phyloP scores from a whole-genome alignment of 2,797 vertebrate species.

The Ataeniobius toweri region DNA sequence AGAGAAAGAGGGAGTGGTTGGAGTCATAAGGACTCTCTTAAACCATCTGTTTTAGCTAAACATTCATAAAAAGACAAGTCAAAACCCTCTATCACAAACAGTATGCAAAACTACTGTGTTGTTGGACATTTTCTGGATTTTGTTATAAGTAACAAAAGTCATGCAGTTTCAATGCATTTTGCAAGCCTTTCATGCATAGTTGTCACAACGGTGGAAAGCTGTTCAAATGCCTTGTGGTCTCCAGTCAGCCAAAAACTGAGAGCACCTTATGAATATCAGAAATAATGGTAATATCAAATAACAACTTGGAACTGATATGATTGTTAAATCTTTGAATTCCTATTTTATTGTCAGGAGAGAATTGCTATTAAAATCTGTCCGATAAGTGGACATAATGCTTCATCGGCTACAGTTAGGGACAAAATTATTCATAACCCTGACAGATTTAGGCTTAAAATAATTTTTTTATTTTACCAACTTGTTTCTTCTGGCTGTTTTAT shows the following conservation, averaged over 20 bases:
- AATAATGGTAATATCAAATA: background rate
- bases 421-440: background rate
- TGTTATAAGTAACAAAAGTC: background rate
- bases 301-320: background rate
- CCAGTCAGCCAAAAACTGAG: background rate
- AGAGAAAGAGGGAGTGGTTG: background rate
- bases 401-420: background rate
- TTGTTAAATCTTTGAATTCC: background rate
- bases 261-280: background rate
- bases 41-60: background rate
- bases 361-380: background rate
- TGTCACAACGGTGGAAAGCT: background rate
- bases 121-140: slow-evolving; percentile 2
- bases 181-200: background rate
- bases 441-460: background rate
- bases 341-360: background rate
- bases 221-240: background rate
- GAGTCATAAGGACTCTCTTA: background rate
- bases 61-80: background rate
- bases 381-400: background rate
- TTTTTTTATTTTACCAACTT: background rate
- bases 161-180: background rate
- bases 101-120: background rate
- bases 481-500: background rate
- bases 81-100: background rate